Base-by-base conservation (phyloP, 2,888 invertebrate species). In the Cheilosia impressa region DNA sequence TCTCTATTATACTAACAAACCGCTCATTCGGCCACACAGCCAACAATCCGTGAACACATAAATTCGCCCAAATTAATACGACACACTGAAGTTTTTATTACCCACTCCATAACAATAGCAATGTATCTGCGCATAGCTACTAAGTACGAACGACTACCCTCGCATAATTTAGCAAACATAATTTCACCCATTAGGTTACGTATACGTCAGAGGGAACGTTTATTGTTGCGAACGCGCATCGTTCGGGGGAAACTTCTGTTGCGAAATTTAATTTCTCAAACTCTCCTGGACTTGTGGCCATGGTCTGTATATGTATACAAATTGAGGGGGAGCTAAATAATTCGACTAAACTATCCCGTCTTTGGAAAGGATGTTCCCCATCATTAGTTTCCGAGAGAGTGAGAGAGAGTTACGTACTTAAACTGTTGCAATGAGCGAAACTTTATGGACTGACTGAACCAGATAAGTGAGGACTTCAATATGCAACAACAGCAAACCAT, bases 21-120 rank as follows among this genome's bases (percentile, higher is more conserved):
- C 43, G 53, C 55, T 60, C 62, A 50, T 31, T 65, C 34, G n/a
- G 31, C 53, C 27, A 17, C 17, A 34, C 55, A 69, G 45, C 55
- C 62, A 78, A 60, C 79, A 79, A 84, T 71, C 79, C 79, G 60
- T 84, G 84, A 76, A 79, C 69, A 79, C 75, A 80, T 84, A 84
- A 84, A 80, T 84, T 80, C 50, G 31, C 50, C 69, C 79, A 75
- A 80, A 84, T 84, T 84, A 84, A 84, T 79, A 69, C 80, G 79
- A 75, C 69, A 66, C 27, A 76, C 65, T 79, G 75, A 71, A 75
- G 69, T 65, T 84, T 84, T 84, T 84, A 84, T 79, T 75, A 24
- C 75, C 58, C 53, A 55, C 69, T 75, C 62, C 53, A 47, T 58
- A 55, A 41, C 58, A 50, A 79, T 79, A 77, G 52, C 63, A 76